These are phyloP conservation scores for Cardinalis cardinalis DNA, from an alignment of 2,113 vertebrate species.

Conservation along the genomic window DNA sequence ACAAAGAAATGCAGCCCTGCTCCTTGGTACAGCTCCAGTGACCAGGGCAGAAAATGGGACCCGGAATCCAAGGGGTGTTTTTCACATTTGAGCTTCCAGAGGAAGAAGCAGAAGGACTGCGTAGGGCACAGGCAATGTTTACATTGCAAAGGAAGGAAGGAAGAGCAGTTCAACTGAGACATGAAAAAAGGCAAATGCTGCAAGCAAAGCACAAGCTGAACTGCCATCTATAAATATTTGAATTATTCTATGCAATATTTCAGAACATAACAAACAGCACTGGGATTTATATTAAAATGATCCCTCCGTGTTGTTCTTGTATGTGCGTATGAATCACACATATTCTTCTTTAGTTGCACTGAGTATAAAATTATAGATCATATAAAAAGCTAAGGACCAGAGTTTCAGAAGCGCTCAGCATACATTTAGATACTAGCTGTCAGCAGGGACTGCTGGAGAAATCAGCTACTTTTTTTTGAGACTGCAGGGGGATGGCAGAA, in stretches of 20 bases:
- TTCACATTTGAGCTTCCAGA: not conserved
- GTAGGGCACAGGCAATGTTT: not conserved
- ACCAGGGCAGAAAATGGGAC: not conserved
- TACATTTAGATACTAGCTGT: not conserved
- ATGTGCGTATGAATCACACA: constrained; percentile 13
- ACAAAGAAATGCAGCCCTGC: not conserved
- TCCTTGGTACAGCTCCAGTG: not conserved
- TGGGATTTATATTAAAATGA: constrained; percentile 39
- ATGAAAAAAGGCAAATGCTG: constrained; percentile 42
- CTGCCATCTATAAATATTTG: constrained; percentile 37
- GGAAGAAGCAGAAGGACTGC: not conserved
- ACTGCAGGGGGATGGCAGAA: not conserved
- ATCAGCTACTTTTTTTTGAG: not conserved
- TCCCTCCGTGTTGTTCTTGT: not conserved
- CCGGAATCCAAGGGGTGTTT: not conserved
- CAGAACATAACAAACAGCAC: constrained; percentile 26
- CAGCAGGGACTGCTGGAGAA: not conserved
- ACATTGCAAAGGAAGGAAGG: constrained; percentile 15
- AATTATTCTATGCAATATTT: constrained; percentile 34
- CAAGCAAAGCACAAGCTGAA: constrained; percentile 54
- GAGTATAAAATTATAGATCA: not conserved
- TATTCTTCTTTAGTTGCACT: not conserved
- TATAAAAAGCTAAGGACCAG: constrained; percentile 5
- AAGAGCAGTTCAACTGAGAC: not conserved
- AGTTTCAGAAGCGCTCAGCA: not conserved